Base-by-base conservation (phyloP, 2,797 vertebrate species). In the Oophaga sylvatica region DNA sequence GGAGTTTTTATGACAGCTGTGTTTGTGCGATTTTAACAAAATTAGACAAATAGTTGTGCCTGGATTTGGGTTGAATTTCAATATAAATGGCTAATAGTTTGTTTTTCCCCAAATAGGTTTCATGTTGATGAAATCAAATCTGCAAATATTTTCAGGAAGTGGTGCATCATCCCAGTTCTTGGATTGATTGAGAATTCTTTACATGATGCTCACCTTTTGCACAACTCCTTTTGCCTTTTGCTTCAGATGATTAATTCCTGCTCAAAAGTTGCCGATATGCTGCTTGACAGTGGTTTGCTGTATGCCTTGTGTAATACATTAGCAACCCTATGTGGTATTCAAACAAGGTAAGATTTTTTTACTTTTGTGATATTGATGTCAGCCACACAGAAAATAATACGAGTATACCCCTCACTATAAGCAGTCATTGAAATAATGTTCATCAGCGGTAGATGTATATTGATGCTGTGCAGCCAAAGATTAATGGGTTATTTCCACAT, bases 181-280 rank as follows among this genome's bases (percentile, higher is more conserved):
- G 98, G 98, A 75, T 95, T 99, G 11, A 96, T 99, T 86, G 98
- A 99, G 94, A 99, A 97, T 92, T 99, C 96, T 11, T 93, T 99
- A 31, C 98, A 97, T 80, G 97, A 99, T 93, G 97, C 97, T 56
- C 91, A 96, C 8, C 93, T 99, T 92, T 94, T 98, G 85, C 98
- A 99, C 92, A 97, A 96, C 91, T 93, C 95, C 90, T 95, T 99
- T 84, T 97, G 97, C 84, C 95, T 99, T 85, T 95, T 99, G 87
- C 95, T 98, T 90, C 98, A 98, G 93, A 97, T 99, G 60, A 92
- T 99, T 90, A 98, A 97, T 84, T 96, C 98, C 89, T 99, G 98
- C 91, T 96, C 98, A 48, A 99, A 99, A 92, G 95, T 99, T 91
- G 96, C 98, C 90, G 98, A 99, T 94, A 96, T 99, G 85, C 95